Percentiles rank a stretch among this genome's conserved stretches.
Evolutionary conservation across 2,888 invertebrate genomes (phyloP).

Genomic region (Augiades crinisus): DNA sequence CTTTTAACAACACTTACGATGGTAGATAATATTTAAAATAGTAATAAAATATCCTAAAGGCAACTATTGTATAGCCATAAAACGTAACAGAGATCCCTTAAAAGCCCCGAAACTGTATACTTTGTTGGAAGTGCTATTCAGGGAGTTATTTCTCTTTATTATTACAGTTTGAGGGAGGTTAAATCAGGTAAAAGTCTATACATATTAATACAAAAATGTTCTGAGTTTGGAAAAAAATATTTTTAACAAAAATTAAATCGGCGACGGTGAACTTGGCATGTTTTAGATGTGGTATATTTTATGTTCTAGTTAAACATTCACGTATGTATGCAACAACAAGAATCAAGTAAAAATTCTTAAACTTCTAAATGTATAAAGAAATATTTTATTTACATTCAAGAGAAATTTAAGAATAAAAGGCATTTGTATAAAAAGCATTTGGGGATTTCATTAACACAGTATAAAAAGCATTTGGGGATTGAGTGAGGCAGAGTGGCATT

Average conservation of each 20-base stretch:
- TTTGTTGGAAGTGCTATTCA: slow-evolving; percentile 43
- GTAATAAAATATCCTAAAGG: slow-evolving; percentile 17
- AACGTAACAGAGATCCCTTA: slow-evolving; percentile 48
- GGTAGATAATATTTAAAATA: slow-evolving; percentile 10
- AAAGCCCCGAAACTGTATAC: slow-evolving; percentile 48
- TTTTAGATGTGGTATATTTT: no score
- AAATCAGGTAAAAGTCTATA: background rate
- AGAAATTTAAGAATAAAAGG: slow-evolving; percentile 22
- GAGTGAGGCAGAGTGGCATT: slow-evolving; percentile 30
- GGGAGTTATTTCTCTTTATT: slow-evolving; percentile 43
- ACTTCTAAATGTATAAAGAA: no score
- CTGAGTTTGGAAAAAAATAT: no score
- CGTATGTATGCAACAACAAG: no score
- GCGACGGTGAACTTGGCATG: no score
- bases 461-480: slow-evolving; percentile 11
- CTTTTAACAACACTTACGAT: slow-evolving; percentile 1
- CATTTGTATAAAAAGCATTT: slow-evolving; percentile 13
- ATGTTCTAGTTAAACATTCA: no score
- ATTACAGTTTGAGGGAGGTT: background rate
- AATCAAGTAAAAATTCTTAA: no score
- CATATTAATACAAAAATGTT: no score
- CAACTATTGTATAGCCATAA: slow-evolving; percentile 28
- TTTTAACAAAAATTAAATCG: no score
- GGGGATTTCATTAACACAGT: slow-evolving; percentile 2
- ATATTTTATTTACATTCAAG: no score